Evolutionary conservation across 2,888 invertebrate species (phyloP), one percentile per base, ranked within the genome.

Genomic region (Dryobotodes eremita): DNA sequence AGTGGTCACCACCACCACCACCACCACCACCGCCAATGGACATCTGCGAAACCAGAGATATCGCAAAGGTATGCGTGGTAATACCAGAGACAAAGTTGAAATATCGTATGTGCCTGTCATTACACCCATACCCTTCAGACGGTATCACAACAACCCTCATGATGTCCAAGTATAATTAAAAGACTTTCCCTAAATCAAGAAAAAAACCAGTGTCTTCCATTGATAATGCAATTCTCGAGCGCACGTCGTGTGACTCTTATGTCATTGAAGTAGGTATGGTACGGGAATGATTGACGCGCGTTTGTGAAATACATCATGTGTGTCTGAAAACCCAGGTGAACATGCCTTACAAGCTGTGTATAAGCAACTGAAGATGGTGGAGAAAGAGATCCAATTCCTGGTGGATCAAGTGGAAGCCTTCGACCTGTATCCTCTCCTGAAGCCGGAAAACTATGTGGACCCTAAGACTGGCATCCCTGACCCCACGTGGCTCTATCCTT

Each of bases 281-380:
- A 64, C 4, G n/a, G 65, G 42, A 65, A 17, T 42, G 15, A 17
- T 10, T 46, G n/a, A 46, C 10, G n/a, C 42, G 15, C 65, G 15
- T 65, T 17, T 15, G 36, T 64, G 15, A 64, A 42, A 15, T 42
- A 4, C 65, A 17, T n/a, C 36, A 42, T 42, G 10, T 65, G 5
- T 65, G 5, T 65, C 2, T 36, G 2, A 50, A 42, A 48, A 57
- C 26, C 20, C 46, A 97, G 97, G 95, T 74, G 94, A 95, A 88
- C 97, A 98, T 84, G 97, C 97, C 46, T 93, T 98, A 8, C 96
- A 96, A 83, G 98, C 98, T 0, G 97, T 98, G 17, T 97, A 98
- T 69, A 97, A 97, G 23, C 98, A 98, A 92, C 97, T 98, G 11
- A 97, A 97, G 84, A 98, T 98, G 94, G 97, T 98, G 20, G 98